phyloP scores from a whole-genome alignment of 2,113 vertebrate genomes.

The Podilymbus podiceps region DNA sequence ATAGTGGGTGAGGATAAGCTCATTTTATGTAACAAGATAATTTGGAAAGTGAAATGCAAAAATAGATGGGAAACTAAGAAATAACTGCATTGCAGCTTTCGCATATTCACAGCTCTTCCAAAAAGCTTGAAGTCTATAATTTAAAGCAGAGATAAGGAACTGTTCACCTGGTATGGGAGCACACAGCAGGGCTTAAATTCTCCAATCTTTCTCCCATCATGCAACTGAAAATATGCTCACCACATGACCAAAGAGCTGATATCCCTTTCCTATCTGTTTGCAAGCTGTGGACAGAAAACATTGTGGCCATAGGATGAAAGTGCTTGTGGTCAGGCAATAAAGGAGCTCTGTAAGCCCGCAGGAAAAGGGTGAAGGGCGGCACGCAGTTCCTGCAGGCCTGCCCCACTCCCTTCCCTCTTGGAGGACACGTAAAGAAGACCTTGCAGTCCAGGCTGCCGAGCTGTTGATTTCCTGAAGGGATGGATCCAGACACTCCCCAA shows the following conservation, averaged over 20 bases:
- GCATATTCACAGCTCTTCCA: neutral
- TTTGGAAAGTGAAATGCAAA: slow-evolving; percentile 18
- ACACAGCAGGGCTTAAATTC: neutral
- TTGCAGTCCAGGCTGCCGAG: neutral
- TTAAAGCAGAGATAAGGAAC: neutral
- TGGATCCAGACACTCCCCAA: neutral
- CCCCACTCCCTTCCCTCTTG: neutral
- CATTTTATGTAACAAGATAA: slow-evolving; percentile 25
- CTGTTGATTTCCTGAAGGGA: neutral
- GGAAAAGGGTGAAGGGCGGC: neutral
- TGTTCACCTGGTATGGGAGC: neutral
- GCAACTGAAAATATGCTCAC: neutral
- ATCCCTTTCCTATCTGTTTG: neutral
- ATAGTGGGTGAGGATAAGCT: neutral
- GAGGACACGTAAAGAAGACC: neutral
- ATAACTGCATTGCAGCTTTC: slow-evolving; percentile 45
- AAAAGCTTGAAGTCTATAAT: neutral
- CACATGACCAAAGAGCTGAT: neutral
- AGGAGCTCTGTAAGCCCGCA: neutral
- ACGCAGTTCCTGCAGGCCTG: neutral
- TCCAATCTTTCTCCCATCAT: neutral
- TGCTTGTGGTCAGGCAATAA: neutral
- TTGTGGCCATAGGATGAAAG: neutral
- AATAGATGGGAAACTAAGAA: slow-evolving; percentile 19
- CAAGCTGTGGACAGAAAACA: neutral